Base-by-base conservation (phyloP, 2,113 vertebrate species). In the Myotis lucifugus region DNA sequence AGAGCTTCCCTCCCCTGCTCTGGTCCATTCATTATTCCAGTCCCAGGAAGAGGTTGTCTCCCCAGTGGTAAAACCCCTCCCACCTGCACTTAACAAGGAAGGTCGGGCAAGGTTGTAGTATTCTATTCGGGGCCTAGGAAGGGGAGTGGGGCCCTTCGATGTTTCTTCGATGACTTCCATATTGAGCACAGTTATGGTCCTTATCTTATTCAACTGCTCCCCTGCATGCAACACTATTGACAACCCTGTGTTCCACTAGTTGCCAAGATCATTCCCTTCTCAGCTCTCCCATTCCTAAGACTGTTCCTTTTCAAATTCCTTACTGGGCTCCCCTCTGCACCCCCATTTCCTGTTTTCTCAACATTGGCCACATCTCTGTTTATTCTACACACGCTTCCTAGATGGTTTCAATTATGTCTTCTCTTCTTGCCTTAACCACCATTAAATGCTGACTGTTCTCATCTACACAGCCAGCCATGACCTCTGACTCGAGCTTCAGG, bases 111-210 rank as follows among this genome's bases (percentile, higher is more conserved):
- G 10, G 29, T 3, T n/a, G 42, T 42, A 42, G 37, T 21, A 14
- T 17, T 70, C 52, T 23, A 23, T 56, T 56, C 54, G 7, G 23
- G 54, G 11, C 21, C 85, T 27, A 7, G 21, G 29, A 66, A 66
- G 27, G 11, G 19, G n/a, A 61, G 19, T 0, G 4, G n/a, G 1
- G 32, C n/a, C 15, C 0, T 3, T 37, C 37, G 37, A 37, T 37
- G 11, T 37, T 46, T 48, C 48, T 12, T 27, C 61, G 12, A 15
- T 32, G 76, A 46, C 46, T 67, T 48, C 72, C 12, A 0, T 27
- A n/a, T 34, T 8, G 37, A 61, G 34, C 8, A 34, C n/a, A 32
- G 0, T 6, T 61, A 34, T 29, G 61, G 54, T 46, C 54, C 70
- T 56, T 23, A 34, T 13, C 78, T 77, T 23, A 32, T 32, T 15